Percentiles rank a stretch among this genome's conserved stretches.
Evolutionary conservation across 2,888 invertebrate genomes (phyloP).

Genomic region (Lochmaea capreae): DNA sequence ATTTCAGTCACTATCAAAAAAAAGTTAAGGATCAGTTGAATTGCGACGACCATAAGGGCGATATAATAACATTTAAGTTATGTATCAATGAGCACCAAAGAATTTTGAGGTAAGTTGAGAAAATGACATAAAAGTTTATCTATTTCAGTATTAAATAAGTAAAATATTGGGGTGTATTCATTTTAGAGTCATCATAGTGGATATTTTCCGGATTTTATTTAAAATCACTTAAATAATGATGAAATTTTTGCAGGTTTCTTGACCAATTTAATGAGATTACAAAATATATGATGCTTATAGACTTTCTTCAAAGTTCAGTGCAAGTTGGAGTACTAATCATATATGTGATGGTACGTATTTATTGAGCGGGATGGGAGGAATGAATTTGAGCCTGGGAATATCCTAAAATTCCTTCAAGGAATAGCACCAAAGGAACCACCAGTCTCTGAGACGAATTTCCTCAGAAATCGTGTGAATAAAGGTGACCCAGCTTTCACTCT

Average conservation of each 20-base stretch:
- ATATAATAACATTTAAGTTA: slow-evolving; percentile 19
- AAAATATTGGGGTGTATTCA: too few relatives aligned
- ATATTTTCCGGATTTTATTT: not conserved
- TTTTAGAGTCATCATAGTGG: not conserved
- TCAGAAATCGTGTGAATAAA: too few relatives aligned
- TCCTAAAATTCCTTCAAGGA: too few relatives aligned
- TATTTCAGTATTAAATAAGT: too few relatives aligned
- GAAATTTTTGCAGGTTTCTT: slow-evolving; percentile 11
- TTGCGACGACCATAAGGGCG: slow-evolving; percentile 8
- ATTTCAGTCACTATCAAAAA: slow-evolving; percentile 5
- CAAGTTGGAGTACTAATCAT: slow-evolving; percentile 15
- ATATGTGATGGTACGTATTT: slow-evolving; percentile 13
- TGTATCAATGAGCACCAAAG: slow-evolving; percentile 22
- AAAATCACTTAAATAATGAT: not conserved
- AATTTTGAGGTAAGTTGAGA: slow-evolving; percentile 5
- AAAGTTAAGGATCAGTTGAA: slow-evolving; percentile 4
- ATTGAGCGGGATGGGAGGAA: not conserved
- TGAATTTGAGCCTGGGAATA: too few relatives aligned
- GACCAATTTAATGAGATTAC: slow-evolving; percentile 16
- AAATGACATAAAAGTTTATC: too few relatives aligned
- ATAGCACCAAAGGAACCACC: too few relatives aligned
- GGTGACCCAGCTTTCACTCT: too few relatives aligned
- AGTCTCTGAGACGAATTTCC: too few relatives aligned
- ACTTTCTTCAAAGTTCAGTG: slow-evolving; percentile 24
- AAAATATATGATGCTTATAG: slow-evolving; percentile 20